A percentile compares a stretch with the other conserved stretches of the same genome.
phyloP scores from a whole-genome alignment of 2,113 vertebrate species.

The Tympanuchus pallidicinctus region DNA sequence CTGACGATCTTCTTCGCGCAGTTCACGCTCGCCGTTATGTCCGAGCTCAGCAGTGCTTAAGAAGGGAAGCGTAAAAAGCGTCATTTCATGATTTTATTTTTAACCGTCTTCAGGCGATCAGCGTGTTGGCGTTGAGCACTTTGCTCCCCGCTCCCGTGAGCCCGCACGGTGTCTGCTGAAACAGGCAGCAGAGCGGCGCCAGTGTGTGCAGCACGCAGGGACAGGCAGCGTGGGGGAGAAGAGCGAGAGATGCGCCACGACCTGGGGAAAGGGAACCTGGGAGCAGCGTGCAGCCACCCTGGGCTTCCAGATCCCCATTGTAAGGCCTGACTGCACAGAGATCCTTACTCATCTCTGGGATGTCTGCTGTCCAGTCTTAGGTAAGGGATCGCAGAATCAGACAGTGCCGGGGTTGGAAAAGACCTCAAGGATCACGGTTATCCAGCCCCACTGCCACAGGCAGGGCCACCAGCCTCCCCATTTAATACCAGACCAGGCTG shows the following conservation, averaged over 20 bases:
- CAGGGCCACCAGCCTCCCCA: too few relatives aligned
- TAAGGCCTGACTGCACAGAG: background rate
- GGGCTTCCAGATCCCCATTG: background rate
- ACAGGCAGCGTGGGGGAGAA: fast-evolving
- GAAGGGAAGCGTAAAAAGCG: background rate
- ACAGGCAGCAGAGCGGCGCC: background rate
- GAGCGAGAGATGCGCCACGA: fast-evolving
- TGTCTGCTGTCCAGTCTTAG: fast-evolving
- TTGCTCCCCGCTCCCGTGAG: fast-evolving
- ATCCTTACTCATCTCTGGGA: too few relatives aligned
- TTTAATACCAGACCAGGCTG: too few relatives aligned
- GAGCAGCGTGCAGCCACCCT: fast-evolving
- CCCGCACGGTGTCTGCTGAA: fast-evolving
- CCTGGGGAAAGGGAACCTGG: fast-evolving
- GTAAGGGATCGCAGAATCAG: too few relatives aligned
- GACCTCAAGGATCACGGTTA: too few relatives aligned
- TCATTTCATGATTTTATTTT: background rate
- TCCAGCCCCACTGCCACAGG: too few relatives aligned
- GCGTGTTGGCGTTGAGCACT: background rate
- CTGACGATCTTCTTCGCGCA: conserved; percentile 61
- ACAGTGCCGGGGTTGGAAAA: too few relatives aligned
- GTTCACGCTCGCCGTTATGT: background rate
- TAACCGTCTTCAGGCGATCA: too few relatives aligned
- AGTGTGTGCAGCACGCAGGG: fast-evolving
- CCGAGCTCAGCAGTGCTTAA: background rate